Base-by-base conservation (phyloP, 2,113 vertebrate species). In the Oceanodroma tethys region DNA sequence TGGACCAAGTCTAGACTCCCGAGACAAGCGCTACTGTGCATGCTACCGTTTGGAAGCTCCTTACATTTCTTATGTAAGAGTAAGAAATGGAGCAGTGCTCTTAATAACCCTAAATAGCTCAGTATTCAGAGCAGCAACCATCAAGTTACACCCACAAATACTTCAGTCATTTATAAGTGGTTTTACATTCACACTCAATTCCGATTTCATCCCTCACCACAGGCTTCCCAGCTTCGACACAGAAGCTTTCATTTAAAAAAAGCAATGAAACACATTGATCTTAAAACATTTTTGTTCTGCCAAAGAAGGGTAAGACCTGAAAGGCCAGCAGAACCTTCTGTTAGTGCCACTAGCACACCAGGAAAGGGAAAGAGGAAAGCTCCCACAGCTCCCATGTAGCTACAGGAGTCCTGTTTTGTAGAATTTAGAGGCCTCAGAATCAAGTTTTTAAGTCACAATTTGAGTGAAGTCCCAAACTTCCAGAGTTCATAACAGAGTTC, bases 121-220 rank as follows among this genome's bases (percentile, higher is more conserved):
- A 27, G 18, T 7, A 20, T 20, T 71, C 56, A 71, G 23, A 70
- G 32, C 56, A 81, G 67, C 55, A 58, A 22, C 50, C 67, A 81
- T 1, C 71, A 43, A 19, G 48, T 29, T 26, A 65, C 53, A 53
- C 14, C 30, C 59, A 17, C 4, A 25, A 76, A 10, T 18, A 21
- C 10, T 34, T 52, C 38, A 29, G 6, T 29, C 2, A 5, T 43
- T 79, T 42, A 0, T 3, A 22, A 75, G 38, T 48, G 27, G 11
- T 13, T 70, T 91, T 42, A 8, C 15, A n/a, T 62, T 30, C 13
- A 74, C 9, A 14, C 34, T 59, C 25, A 23, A 6, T 45, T 81
- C 50, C 26, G 43, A 45, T 80, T 70, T 65, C 26, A 55, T 0
- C 5, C 42, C 47, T 85, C 47, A 29, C 10, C 36, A 47, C 21